phyloP scores from a whole-genome alignment of 2,888 invertebrate species.

The Aspidiotus rigidus region DNA sequence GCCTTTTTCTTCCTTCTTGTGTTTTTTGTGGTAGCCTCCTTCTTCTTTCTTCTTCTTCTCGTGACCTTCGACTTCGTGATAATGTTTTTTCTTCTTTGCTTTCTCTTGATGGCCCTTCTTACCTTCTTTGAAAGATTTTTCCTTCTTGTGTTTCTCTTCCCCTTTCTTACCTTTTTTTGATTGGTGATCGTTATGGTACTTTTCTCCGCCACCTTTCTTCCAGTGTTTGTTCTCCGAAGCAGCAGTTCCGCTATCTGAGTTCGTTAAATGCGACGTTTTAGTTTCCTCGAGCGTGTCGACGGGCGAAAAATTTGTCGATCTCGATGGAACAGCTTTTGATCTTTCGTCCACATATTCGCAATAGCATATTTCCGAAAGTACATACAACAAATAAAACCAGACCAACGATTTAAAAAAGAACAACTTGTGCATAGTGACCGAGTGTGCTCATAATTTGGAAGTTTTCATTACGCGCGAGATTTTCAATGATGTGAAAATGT shows the following conservation, averaged over 20 bases:
- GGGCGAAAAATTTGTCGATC: not conserved
- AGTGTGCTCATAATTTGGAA: not conserved
- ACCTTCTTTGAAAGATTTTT: conserved; percentile 58
- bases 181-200: conserved; percentile 57
- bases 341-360: not conserved
- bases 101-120: conserved; percentile 67
- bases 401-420: conserved; percentile 19
- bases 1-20: conserved; percentile 58
- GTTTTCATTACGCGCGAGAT: too few relatives aligned
- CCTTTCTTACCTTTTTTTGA: conserved; percentile 59
- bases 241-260: conserved; percentile 37
- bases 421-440: conserved; percentile 25
- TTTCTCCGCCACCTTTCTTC: conserved; percentile 58
- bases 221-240: conserved; percentile 46
- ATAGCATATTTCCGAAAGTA: conserved; percentile 14
- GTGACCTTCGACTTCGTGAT: conserved; percentile 54
- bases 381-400: conserved; percentile 20
- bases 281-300: too few relatives aligned
- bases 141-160: conserved; percentile 61
- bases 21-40: conserved; percentile 56
- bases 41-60: conserved; percentile 56
- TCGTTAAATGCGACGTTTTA: not conserved
- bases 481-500: too few relatives aligned
- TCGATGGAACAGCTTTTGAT: conserved; percentile 13
- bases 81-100: conserved; percentile 51